These are phyloP conservation scores for Hydrolagus colliei DNA, from an alignment of 2,797 vertebrate species.

Conservation along the genomic window DNA sequence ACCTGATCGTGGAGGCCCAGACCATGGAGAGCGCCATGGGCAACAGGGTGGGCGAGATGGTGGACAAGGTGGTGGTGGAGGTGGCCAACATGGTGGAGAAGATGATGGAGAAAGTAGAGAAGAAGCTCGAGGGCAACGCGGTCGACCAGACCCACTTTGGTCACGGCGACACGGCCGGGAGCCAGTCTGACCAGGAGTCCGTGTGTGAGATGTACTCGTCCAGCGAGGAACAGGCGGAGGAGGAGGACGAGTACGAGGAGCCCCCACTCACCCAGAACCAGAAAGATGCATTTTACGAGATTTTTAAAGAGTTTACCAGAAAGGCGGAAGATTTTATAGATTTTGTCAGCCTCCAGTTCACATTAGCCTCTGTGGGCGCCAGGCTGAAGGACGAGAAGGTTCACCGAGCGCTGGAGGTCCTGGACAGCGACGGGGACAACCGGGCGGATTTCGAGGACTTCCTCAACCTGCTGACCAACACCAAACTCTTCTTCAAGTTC, in stretches of 20 bases:
- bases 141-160: too few relatives aligned
- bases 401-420: neutral
- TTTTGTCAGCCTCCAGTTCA: neutral
- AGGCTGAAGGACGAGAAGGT: neutral
- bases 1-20: too few relatives aligned
- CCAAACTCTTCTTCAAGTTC: neutral
- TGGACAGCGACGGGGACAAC: neutral
- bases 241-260: neutral
- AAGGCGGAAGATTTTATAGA: neutral
- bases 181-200: neutral
- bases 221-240: neutral
- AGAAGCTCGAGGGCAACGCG: neutral
- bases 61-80: neutral
- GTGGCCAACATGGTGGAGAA: neutral
- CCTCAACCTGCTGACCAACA: neutral
- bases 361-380: neutral
- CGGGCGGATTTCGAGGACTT: slow-evolving; percentile 11
- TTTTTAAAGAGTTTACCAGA: neutral
- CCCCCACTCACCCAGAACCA: slow-evolving; percentile 6
- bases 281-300: neutral
- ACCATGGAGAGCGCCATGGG: neutral
- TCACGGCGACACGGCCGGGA: neutral
- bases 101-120: slow-evolving; percentile 9
- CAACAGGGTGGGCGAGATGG: neutral
- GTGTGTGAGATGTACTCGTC: neutral